Evolutionary conservation across 2,888 invertebrate genomes (phyloP), one percentile per base, ranked within the genome.

Genomic region (Heliconius charithonia): DNA sequence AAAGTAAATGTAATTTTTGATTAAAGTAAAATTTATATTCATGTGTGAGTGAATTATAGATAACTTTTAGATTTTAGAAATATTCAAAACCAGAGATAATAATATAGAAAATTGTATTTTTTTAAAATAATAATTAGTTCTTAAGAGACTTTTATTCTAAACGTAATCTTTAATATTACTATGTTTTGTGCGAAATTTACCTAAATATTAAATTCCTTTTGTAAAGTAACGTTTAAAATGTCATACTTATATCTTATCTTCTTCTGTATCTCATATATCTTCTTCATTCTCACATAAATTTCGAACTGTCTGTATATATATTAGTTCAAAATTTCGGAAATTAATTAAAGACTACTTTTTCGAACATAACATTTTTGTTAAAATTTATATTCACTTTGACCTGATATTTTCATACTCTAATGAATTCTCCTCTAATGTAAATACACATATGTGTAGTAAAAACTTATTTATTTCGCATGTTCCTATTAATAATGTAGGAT

Each of bases 191-290:
- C 37, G 12, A 12, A n/a, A 37, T 10, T 32, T n/a, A 16, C 22
- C 2, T 37, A 37, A 37, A 37, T 37, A 37, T 37, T 32, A 3
- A 10, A 22, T 65, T 19, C 16, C 10, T 25, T 62, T 37, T 37
- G n/a, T n/a, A 67, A 67, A 67, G 10, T 67, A 67, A n/a, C 37
- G 3, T 37, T 67, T 67, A 32, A n/a, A 67, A 37, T 69, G 41
- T 41, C 19, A 69, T n/a, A n/a, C n/a, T n/a, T n/a, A n/a, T n/a
- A n/a, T n/a, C n/a, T n/a, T n/a, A n/a, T n/a, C n/a, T n/a, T n/a
- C n/a, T n/a, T n/a, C n/a, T n/a, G n/a, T n/a, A n/a, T n/a, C n/a
- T n/a, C n/a, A n/a, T n/a, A n/a, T n/a, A n/a, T 67, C 2, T 22
- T 22, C n/a, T 41, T n/a, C 37, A 67, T 37, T 37, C 13, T 41